phyloP scores from a whole-genome alignment of 2,797 vertebrate species.

The Emys orbicularis region DNA sequence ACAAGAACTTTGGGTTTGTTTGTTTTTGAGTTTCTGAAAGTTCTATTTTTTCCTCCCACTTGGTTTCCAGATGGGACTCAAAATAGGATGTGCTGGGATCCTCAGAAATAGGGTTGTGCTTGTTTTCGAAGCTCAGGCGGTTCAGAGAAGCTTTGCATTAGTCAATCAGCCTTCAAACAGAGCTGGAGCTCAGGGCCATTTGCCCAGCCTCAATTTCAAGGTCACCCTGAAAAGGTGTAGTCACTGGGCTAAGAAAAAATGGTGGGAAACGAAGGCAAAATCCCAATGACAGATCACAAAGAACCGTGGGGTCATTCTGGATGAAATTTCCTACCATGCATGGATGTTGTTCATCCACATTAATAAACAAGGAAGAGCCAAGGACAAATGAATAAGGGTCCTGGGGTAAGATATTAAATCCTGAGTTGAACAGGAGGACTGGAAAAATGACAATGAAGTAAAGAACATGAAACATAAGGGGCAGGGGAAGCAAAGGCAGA shows the following conservation, averaged over 20 bases:
- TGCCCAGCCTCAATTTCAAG: background rate
- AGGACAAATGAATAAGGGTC: background rate
- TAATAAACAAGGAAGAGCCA: background rate
- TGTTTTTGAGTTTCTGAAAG: conserved; percentile 39
- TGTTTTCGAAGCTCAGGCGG: background rate
- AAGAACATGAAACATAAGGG: background rate
- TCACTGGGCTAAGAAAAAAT: background rate
- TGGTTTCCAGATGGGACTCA: conserved; percentile 9
- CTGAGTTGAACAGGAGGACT: accelerated
- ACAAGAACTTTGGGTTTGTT: conserved; percentile 34
- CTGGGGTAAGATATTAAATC: background rate
- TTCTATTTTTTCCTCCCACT: conserved; percentile 29
- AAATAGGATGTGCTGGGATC: conserved; percentile 10
- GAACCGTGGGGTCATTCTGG: accelerated
- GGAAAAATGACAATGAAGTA: background rate
- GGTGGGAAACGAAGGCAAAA: background rate
- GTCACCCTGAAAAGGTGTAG: background rate
- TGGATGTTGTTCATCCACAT: background rate
- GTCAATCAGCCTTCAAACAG: background rate
- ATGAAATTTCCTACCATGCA: background rate
- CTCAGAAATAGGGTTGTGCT: background rate
- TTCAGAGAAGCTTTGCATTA: background rate
- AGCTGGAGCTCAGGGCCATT: background rate
- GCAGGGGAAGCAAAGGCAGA: background rate
- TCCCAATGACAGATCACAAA: background rate